Conservation (phyloP, 2,113 vertebrate genomes). For the Calyptommatus sinebrachiatus region DNA sequence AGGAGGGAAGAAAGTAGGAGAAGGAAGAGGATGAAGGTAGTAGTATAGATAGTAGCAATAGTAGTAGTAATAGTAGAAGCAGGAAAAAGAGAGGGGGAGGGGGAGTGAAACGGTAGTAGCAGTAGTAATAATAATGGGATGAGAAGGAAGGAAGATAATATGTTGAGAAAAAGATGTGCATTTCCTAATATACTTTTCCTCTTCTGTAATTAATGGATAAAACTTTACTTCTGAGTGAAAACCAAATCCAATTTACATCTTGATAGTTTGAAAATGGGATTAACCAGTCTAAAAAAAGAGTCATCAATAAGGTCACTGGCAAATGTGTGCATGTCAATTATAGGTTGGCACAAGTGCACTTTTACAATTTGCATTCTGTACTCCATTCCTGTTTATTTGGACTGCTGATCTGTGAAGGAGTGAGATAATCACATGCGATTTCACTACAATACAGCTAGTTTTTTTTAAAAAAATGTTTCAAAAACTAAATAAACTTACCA, state of each 20-base stretch:
- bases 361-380: conserved; percentile 33
- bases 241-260: conserved; percentile 39
- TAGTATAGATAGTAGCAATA: too few relatives aligned
- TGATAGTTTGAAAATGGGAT: conserved; percentile 42
- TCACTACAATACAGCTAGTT: background rate
- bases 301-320: conserved; percentile 47
- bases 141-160: background rate
- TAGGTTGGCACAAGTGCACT: background rate
- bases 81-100: too few relatives aligned
- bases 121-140: too few relatives aligned
- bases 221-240: conserved; percentile 47
- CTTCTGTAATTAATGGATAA: conserved; percentile 55
- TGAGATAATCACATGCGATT: conserved; percentile 28
- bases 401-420: conserved; percentile 34
- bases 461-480: background rate
- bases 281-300: conserved; percentile 41
- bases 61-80: too few relatives aligned
- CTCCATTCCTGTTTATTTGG: background rate
- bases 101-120: too few relatives aligned
- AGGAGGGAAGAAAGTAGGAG: background rate
- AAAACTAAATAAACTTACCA: background rate
- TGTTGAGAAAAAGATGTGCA: conserved; percentile 26
- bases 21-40: too few relatives aligned
- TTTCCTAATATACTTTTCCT: conserved; percentile 31
- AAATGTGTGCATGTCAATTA: conserved; percentile 31